These are phyloP conservation scores for Microtus oregoni DNA, from an alignment of 2,113 vertebrate species.

Conservation along the genomic window DNA sequence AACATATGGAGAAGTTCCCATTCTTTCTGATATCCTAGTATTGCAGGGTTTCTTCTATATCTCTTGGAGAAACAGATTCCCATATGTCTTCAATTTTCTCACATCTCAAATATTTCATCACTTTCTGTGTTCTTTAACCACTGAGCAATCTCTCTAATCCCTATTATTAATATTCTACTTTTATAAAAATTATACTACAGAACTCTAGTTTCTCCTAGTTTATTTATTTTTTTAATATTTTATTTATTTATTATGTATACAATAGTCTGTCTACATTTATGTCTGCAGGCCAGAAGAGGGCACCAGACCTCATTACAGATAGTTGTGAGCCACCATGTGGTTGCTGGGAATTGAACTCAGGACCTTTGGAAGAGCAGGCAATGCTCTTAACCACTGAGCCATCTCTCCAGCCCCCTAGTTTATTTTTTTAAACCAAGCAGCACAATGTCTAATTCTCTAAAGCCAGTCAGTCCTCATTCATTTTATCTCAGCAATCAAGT, in stretches of 20 bases:
- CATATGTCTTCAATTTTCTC: background rate
- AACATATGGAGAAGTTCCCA: background rate
- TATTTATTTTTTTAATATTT: too few relatives aligned
- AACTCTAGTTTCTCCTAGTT: background rate
- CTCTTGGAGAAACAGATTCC: background rate
- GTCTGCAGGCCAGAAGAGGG: too few relatives aligned
- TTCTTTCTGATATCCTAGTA: background rate
- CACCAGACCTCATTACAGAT: too few relatives aligned
- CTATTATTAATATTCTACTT: background rate
- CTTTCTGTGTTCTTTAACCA: background rate
- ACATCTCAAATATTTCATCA: background rate
- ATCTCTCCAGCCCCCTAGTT: too few relatives aligned
- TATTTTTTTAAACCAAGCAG: background rate
- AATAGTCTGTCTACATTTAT: too few relatives aligned
- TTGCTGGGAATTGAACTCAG: too few relatives aligned
- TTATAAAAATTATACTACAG: background rate
- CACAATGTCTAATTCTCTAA: background rate
- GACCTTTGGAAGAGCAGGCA: too few relatives aligned
- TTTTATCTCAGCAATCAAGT: conserved; percentile 42
- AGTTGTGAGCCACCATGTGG: too few relatives aligned
- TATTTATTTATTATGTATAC: too few relatives aligned
- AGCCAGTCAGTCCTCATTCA: background rate
- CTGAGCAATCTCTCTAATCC: background rate
- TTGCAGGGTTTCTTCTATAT: background rate
- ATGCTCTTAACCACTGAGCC: too few relatives aligned